Conservation (phyloP, 1,140 invertebrate genomes). For the Drosophila nigromelanica region DNA sequence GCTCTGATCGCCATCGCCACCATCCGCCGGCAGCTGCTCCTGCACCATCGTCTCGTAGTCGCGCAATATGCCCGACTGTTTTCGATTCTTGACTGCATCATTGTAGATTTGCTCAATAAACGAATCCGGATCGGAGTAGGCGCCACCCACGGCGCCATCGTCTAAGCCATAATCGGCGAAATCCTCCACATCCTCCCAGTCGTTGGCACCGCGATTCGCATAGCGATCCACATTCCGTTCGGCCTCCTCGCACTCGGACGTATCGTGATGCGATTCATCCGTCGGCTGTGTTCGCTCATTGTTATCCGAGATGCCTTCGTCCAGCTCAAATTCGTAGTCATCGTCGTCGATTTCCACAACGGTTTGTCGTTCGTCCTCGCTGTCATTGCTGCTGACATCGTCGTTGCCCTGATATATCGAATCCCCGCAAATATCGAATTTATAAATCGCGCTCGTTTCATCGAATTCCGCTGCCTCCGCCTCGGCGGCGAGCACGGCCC, state of each 20-base stretch:
- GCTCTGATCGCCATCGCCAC: constrained; percentile 32
- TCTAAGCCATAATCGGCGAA: constrained; percentile 57
- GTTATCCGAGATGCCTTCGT: constrained; percentile 79
- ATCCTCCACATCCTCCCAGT: constrained; percentile 73
- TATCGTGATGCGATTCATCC: constrained; percentile 79
- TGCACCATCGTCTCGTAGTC: constrained; percentile 76
- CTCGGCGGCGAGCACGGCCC: constrained; percentile 55
- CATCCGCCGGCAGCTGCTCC: constrained; percentile 64
- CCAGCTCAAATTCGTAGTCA: constrained; percentile 71
- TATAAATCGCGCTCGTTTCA: constrained; percentile 66
- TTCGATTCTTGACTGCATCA: constrained; percentile 76
- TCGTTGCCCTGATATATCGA: constrained; percentile 12
- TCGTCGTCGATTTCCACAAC: constrained; percentile 78
- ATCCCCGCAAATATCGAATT: constrained; percentile 51
- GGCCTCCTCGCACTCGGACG: constrained; percentile 79
- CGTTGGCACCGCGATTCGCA: constrained; percentile 66
- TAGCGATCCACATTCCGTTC: constrained; percentile 79
- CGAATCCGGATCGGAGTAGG: constrained; percentile 72
- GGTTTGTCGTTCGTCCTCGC: constrained; percentile 79
- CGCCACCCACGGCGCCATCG: constrained; percentile 73
- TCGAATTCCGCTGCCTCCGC: constrained; percentile 68
- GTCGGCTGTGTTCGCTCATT: constrained; percentile 78
- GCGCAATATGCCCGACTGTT: constrained; percentile 73
- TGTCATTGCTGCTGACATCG: constrained; percentile 64
- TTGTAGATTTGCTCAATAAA: constrained; percentile 83